phyloP scores from a whole-genome alignment of 2,113 vertebrate genomes.

The Callipepla squamata region DNA sequence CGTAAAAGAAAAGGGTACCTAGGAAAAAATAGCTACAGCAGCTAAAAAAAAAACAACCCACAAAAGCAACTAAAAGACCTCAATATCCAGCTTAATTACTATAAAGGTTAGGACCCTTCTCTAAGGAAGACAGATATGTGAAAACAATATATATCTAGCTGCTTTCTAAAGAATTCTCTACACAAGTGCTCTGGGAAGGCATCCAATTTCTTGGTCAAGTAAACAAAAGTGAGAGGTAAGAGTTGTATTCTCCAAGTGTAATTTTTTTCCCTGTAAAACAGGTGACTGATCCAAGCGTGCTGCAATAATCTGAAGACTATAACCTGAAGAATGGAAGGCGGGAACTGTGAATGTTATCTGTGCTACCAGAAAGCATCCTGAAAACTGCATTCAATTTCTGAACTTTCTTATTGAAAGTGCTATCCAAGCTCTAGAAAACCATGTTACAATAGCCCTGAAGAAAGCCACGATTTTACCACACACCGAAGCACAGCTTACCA shows the following conservation, averaged over 20 bases:
- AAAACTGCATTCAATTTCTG: background rate
- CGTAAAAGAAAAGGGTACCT: background rate
- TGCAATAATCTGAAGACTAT: background rate
- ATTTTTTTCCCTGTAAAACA: background rate
- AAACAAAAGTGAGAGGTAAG: background rate
- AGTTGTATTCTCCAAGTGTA: background rate
- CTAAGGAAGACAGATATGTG: background rate
- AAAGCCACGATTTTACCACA: background rate
- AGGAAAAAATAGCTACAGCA: fast-evolving
- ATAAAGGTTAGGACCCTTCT: background rate
- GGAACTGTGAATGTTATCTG: background rate
- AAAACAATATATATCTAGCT: background rate
- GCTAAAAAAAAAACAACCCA: background rate
- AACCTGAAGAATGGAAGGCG: background rate
- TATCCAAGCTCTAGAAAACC: background rate
- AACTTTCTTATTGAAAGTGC: background rate
- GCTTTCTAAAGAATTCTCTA: background rate
- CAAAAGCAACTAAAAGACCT: background rate
- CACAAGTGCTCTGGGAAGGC: background rate
- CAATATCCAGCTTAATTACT: background rate
- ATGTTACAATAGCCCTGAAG: background rate
- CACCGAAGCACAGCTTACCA: background rate
- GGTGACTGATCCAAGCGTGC: background rate
- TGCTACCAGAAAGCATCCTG: background rate
- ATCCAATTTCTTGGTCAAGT: background rate